Evolutionary conservation across 2,888 invertebrate genomes (phyloP), one percentile per base, ranked within the genome.

Genomic region (Zaprionus obscuricornis): DNA sequence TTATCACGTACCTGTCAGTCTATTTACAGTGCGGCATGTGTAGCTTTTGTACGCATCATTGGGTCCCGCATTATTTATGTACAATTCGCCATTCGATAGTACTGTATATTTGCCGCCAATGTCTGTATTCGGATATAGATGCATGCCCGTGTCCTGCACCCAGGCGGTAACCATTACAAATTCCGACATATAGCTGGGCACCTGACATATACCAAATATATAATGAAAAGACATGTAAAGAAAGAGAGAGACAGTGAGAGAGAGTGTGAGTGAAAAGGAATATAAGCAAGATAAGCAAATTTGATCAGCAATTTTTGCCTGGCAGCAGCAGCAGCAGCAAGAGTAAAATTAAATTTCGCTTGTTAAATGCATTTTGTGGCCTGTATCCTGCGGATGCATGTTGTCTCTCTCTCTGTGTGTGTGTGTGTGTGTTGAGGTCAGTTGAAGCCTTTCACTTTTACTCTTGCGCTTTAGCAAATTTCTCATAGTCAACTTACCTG

Each of bases 131-230:
- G 94, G 94, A 89, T 94, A 95, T 85, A 96, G 94, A 90, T 94
- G 95, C 91, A 95, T 93, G 76, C 93, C 93, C 52, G 94, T 94
- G 79, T 96, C 96, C 89, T 96, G 95, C 66, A 96, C 93, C 98
- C 98, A 98, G 47, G 97, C 96, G 22, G 96, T 96, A 64, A 95
- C 94, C 91, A 94, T 94, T 81, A 97, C 95, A 89, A 96, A 95
- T 83, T 97, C 97, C 69, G 94, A 93, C 90, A 96, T 96, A 91
- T 96, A 96, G 76, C 94, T 93, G 33, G 97, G 96, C 86, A 97
- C 95, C 90, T 90, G 74, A 2, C 42, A 37, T 54, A 54, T 34
- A 29, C 17, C 37, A 11, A 14, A 14, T 4, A 7, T 16, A 16
- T 7, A 29, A 7, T 13, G 11, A 31, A 17, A n/a, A 10, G 36